phyloP scores from a whole-genome alignment of 1,140 invertebrate species.

The Diploscapter pachys region DNA sequence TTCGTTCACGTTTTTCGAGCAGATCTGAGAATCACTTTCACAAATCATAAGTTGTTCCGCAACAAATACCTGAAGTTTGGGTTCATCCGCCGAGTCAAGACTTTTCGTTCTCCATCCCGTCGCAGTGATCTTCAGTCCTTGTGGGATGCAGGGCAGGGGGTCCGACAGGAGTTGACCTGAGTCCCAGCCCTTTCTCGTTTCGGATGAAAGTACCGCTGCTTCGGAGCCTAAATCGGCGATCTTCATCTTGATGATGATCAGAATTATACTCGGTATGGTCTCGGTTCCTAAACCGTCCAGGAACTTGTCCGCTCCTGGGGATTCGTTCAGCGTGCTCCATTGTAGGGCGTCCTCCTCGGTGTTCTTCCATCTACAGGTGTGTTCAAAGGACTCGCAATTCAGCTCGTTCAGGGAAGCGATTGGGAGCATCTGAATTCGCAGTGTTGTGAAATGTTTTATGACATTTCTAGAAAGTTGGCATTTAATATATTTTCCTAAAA shows the following conservation, averaged over 20 bases:
- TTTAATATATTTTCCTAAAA: too few species aligned
- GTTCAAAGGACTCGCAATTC: slow-evolving; percentile 21
- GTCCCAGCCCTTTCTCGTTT: slow-evolving; percentile 30
- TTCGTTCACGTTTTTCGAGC: slow-evolving; percentile 30
- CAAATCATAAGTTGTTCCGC: background rate
- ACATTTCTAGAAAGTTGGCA: background rate
- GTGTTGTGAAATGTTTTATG: background rate
- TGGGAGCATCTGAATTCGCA: background rate
- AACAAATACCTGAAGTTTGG: slow-evolving; percentile 31
- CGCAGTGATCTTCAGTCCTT: slow-evolving; percentile 25
- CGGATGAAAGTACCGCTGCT: slow-evolving; percentile 30
- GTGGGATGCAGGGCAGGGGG: slow-evolving; percentile 28
- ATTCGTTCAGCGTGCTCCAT: slow-evolving; percentile 20
- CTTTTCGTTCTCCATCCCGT: slow-evolving; percentile 34
- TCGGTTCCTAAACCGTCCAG: slow-evolving; percentile 18
- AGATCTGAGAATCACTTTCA: slow-evolving; percentile 23
- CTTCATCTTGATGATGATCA: too few species aligned
- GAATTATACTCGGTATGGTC: slow-evolving; percentile 27
- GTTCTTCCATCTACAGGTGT: slow-evolving; percentile 33
- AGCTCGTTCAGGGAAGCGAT: slow-evolving; percentile 29
- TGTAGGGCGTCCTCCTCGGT: slow-evolving; percentile 39
- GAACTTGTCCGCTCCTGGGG: slow-evolving; percentile 30
- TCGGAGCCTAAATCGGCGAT: slow-evolving; percentile 18
- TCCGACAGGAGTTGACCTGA: slow-evolving; percentile 36
- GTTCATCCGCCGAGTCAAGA: slow-evolving; percentile 20